phyloP scores from a whole-genome alignment of 2,113 vertebrate species.

The Petrocephalus zakoni region DNA sequence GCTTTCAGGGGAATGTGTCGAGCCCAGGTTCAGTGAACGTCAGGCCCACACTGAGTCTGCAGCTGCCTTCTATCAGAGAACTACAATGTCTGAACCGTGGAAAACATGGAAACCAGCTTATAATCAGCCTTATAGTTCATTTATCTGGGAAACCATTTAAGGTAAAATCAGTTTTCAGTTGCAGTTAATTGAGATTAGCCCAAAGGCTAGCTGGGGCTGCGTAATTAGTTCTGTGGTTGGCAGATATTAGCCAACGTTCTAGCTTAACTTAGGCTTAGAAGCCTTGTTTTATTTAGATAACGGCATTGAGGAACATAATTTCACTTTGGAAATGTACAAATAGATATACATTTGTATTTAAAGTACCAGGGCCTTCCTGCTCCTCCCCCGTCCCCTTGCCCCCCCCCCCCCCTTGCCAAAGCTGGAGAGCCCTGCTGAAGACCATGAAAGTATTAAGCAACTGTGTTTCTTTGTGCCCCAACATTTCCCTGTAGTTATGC shows the following conservation, averaged over 20 bases:
- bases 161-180: slow-evolving; percentile 1
- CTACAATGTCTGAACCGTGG: not conserved
- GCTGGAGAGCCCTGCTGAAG: not conserved
- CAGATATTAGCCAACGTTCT: not conserved
- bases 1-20: not conserved
- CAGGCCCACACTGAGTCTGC: not conserved
- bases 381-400: not conserved
- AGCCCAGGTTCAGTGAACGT: not conserved
- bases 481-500: not conserved
- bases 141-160: not conserved
- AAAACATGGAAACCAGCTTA: not conserved
- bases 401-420: not conserved
- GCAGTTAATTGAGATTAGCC: not conserved
- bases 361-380: not conserved
- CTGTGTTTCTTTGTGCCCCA: not conserved
- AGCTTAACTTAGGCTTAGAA: not conserved
- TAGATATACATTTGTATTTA: not conserved
- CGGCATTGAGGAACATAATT: not conserved
- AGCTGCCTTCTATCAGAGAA: not conserved
- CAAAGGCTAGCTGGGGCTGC: not conserved
- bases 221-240: not conserved
- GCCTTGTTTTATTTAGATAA: not conserved
- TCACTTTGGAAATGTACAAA: not conserved
- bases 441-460: not conserved
- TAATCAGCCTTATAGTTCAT: not conserved